These are phyloP conservation scores for Rotaria sp. DNA, from an alignment of 2,888 invertebrate genomes.

Conservation along the genomic window DNA sequence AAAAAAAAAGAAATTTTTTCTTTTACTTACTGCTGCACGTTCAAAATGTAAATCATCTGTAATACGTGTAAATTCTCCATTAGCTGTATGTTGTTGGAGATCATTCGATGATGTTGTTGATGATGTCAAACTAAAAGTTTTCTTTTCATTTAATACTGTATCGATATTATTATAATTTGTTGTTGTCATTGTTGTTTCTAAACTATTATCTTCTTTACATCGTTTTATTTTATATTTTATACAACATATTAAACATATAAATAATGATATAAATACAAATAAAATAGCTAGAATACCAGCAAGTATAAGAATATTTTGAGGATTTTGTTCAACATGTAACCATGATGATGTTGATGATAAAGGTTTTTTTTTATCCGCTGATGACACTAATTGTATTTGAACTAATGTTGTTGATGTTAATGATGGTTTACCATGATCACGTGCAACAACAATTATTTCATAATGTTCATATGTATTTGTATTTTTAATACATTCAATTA, in stretches of 20 bases:
- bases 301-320: not conserved
- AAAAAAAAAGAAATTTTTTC: not conserved
- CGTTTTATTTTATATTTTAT: not conserved
- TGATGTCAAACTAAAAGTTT: not conserved
- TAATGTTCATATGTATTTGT: not conserved
- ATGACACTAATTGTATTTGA: not conserved
- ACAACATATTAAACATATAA: not conserved
- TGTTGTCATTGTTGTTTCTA: not conserved
- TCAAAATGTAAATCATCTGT: constrained; percentile 28
- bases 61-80: constrained; percentile 8
- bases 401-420: constrained; percentile 10
- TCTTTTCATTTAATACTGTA: not conserved
- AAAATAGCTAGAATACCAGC: constrained; percentile 14
- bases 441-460: constrained; percentile 23
- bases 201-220: not conserved
- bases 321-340: constrained; percentile 12
- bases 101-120: constrained; percentile 9
- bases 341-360: not conserved
- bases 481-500: constrained; percentile 10
- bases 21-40: not conserved
- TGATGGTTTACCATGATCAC: not conserved
- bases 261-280: not conserved
- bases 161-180: not conserved
- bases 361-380: not conserved
- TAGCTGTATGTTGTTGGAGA: not conserved